Base-by-base conservation (phyloP, 2,113 vertebrate species). In the Zosterops lateralis region DNA sequence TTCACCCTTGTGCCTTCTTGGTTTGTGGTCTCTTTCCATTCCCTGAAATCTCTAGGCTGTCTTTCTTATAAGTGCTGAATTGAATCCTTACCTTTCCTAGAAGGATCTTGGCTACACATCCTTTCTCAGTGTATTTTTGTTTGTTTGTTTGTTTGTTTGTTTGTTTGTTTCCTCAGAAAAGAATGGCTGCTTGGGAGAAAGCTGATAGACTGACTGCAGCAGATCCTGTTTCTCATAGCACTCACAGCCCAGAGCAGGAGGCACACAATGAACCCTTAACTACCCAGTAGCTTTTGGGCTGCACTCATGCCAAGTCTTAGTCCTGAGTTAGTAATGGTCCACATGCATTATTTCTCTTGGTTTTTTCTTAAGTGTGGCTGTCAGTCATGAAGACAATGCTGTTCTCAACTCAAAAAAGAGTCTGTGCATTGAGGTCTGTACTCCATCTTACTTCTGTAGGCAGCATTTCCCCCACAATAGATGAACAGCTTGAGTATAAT, bases 1-100 rank as follows among this genome's bases (percentile, higher is more conserved):
- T 61, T 47, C 53, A 40, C 16, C 9, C 12, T 57, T 0, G 0
- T 20, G 32, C 13, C 10, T 51, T 1, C 20, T 51, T 1, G 1
- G 4, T 54, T 66, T 66, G 32, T 48, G 7, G 21, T 36, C 2
- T 44, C 19, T 25, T 90, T 57, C 51, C 38, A 36, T 34, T 70
- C 74, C 11, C 16, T 58, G 34, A 86, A 84, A 57, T 42, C 29
- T 85, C 79, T 74, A 18, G n/a, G 29, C 14, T 76, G 8, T 25
- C 15, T 76, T 11, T 51, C 40, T 9, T 19, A 3, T 48, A 67
- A 74, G 17, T 16, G 19, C 9, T 75, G 53, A 89, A 61, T 6
- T 42, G 19, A 51, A 64, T 34, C 5, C 0, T 0, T 71, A 51
- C 21, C n/a, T 91, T 87, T 84, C 12, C 40, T 2, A 31, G 36